Evolutionary conservation across 2,888 invertebrate species (phyloP).

Genomic region (Heliothis peltigera): DNA sequence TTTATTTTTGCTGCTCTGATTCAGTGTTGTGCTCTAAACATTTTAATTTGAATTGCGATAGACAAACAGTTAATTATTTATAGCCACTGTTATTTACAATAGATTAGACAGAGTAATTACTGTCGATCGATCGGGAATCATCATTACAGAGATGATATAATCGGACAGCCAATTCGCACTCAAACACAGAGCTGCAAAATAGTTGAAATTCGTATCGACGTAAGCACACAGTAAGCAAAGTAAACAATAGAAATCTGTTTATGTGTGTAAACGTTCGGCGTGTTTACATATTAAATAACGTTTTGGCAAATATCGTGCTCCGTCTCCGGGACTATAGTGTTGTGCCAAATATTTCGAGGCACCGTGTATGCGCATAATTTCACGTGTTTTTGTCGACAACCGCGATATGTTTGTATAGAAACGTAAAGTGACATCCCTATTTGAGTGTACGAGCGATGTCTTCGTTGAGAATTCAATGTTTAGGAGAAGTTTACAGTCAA

Average conservation of each 20-base stretch:
- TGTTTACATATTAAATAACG: conserved; percentile 60
- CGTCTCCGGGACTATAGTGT: conserved; percentile 55
- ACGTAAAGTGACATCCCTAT: conserved; percentile 41
- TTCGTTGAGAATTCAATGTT: conserved; percentile 17
- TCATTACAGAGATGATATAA: conserved; percentile 3
- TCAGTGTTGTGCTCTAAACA: background rate
- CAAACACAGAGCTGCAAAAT: conserved; percentile 39
- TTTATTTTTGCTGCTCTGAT: conserved; percentile 1
- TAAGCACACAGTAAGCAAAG: conserved; percentile 35
- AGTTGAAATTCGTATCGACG: conserved; percentile 48
- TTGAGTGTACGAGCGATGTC: conserved; percentile 15
- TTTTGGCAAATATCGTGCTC: conserved; percentile 55
- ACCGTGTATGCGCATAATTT: conserved; percentile 78
- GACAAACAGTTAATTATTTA: background rate
- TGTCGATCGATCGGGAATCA: conserved; percentile 22
- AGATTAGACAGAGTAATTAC: conserved; percentile 24
- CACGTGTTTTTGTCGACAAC: conserved; percentile 58
- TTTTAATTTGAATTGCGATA: background rate
- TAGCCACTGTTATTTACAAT: conserved; percentile 9
- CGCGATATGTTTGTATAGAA: conserved; percentile 30
- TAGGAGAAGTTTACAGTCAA: background rate
- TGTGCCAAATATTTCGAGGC: conserved; percentile 70
- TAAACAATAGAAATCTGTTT: conserved; percentile 59
- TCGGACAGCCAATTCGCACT: conserved; percentile 15
- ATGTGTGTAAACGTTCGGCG: conserved; percentile 48